These are phyloP conservation scores for Leptinotarsa rubiginosa DNA, from an alignment of 2,888 invertebrate genomes.

Conservation along the genomic window DNA sequence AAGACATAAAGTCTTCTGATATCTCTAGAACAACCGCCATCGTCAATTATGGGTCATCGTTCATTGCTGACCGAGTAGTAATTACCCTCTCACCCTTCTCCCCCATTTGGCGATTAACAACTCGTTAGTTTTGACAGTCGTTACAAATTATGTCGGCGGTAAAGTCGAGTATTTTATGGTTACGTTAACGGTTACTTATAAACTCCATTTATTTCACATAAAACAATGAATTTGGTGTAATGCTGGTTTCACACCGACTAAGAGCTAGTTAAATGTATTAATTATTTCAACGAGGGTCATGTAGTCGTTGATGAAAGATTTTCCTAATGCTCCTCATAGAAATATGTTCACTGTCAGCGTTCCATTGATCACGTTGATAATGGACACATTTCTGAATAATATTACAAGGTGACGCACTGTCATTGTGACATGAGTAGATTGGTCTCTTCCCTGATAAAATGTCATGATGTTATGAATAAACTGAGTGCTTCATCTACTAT, in stretches of 20 bases:
- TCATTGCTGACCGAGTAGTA: constrained; percentile 35
- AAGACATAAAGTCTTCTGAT: constrained; percentile 43
- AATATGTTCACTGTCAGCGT: no score
- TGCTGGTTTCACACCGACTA: background rate
- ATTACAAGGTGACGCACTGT: no score
- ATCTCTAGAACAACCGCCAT: constrained; percentile 40
- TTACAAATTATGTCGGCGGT: constrained; percentile 43
- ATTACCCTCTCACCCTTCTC: constrained; percentile 44
- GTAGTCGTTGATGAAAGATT: no score
- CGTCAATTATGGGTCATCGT: constrained; percentile 49
- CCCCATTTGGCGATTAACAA: constrained; percentile 51
- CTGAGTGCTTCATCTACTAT: no score
- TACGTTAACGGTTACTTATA: constrained; percentile 30
- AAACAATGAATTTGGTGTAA: constrained; percentile 30
- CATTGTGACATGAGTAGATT: no score
- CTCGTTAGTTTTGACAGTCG: constrained; percentile 51
- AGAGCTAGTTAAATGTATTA: no score
- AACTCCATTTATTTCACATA: constrained; percentile 35
- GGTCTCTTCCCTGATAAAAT: no score
- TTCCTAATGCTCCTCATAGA: no score
- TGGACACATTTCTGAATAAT: no score
- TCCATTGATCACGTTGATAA: no score
- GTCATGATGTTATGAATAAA: no score
- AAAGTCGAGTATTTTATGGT: constrained; percentile 36
- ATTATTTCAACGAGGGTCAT: no score